Percentiles rank a stretch among this genome's conserved stretches.
These are phyloP conservation scores for Eubasilissa splendida DNA, from an alignment of 2,888 invertebrate genomes.

Conservation along the genomic window DNA sequence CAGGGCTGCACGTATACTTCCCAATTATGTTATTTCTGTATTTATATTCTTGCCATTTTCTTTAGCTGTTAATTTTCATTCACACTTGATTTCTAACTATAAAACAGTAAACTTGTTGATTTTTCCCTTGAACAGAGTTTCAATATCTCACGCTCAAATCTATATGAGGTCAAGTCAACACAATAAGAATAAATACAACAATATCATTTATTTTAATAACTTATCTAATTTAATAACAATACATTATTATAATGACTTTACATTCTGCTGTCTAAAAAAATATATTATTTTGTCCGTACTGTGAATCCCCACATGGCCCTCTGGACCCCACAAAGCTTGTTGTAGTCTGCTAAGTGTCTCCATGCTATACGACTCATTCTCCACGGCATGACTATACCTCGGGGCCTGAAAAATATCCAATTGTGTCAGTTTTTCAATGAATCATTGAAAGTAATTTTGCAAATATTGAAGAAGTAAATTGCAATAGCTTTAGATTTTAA, in stretches of 20 bases:
- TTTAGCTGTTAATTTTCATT: no score
- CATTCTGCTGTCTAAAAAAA: background rate
- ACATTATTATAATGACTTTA: background rate
- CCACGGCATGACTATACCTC: slow-evolving; percentile 87
- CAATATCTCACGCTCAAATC: no score
- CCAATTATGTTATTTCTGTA: no score
- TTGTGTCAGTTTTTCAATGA: no score
- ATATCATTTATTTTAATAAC: slow-evolving; percentile 3
- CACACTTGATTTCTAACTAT: no score
- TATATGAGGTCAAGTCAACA: background rate
- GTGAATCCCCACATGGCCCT: slow-evolving; percentile 89
- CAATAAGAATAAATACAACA: background rate
- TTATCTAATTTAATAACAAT: slow-evolving; percentile 4
- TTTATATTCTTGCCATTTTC: no score
- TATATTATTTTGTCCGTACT: slow-evolving; percentile 6
- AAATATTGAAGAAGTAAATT: no score
- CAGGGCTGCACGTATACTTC: no score
- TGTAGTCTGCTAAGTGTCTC: slow-evolving; percentile 93
- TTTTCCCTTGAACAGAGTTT: no score
- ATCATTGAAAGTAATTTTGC: no score
- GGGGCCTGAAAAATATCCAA: slow-evolving; percentile 69
- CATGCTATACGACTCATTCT: slow-evolving; percentile 92
- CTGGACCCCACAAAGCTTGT: slow-evolving; percentile 91
- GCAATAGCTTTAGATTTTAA: no score
- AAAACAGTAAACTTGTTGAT: no score